These are phyloP conservation scores for Microcebus murinus DNA, from an alignment of 2,113 vertebrate genomes.

Conservation along the genomic window DNA sequence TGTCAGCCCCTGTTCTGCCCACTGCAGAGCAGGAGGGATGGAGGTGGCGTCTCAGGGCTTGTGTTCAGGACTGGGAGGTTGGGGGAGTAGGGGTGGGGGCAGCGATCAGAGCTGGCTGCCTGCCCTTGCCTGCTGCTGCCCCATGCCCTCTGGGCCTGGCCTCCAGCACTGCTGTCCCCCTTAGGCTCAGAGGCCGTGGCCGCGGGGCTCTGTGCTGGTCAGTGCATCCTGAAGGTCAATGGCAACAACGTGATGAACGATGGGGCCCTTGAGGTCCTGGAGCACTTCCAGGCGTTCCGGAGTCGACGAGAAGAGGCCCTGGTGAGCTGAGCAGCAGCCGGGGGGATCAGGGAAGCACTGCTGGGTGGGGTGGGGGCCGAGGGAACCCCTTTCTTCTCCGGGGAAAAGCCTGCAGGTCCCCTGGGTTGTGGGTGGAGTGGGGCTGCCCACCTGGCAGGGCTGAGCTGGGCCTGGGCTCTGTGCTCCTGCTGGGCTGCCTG, in stretches of 20 bases:
- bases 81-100: no score
- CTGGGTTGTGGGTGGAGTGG: background rate
- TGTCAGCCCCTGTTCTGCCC: background rate
- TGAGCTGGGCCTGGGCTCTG: background rate
- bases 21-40: background rate
- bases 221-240: slow-evolving; percentile 96
- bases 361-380: background rate
- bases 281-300: slow-evolving; percentile 93
- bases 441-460: background rate
- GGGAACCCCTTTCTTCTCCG: background rate
- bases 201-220: slow-evolving; percentile 93
- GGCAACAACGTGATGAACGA: slow-evolving; percentile 90
- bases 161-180: background rate
- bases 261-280: slow-evolving; percentile 91
- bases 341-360: background rate
- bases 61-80: background rate
- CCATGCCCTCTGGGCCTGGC: background rate
- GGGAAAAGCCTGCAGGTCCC: no score
- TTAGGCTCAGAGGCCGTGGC: slow-evolving; percentile 93
- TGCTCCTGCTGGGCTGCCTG: background rate
- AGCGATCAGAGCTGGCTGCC: no score
- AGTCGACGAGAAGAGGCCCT: slow-evolving; percentile 86
- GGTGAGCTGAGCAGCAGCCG: slow-evolving; percentile 74
- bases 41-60: background rate
- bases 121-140: background rate